A percentile compares a stretch with the other conserved stretches of the same genome.
Conservation (phyloP, 2,888 invertebrate genomes). For the Netelia inedita region DNA sequence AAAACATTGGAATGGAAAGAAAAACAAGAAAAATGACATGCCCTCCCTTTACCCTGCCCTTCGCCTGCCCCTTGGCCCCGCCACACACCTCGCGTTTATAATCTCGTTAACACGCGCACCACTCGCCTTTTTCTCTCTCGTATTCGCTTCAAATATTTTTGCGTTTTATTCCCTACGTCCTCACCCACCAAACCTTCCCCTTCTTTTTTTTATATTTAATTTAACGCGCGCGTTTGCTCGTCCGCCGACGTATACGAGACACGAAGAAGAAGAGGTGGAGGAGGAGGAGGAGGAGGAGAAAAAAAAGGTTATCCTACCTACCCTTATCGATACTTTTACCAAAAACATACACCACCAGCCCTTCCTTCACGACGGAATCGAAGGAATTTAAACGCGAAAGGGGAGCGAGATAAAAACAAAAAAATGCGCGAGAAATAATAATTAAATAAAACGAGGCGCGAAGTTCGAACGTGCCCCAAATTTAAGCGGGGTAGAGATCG, state of each 20-base stretch:
- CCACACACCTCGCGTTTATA: conserved; percentile 49
- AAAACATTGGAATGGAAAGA: conserved; percentile 57
- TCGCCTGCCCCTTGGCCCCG: background rate
- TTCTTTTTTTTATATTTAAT: conserved; percentile 32
- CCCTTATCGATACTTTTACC: conserved; percentile 45
- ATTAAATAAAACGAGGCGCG: too few relatives aligned
- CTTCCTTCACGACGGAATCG: conserved; percentile 31
- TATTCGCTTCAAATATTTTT: conserved; percentile 56
- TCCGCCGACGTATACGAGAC: conserved; percentile 6
- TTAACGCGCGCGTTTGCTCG: conserved; percentile 40
- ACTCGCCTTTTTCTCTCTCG: conserved; percentile 70
- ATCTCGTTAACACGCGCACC: conserved; percentile 21
- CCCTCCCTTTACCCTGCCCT: conserved; percentile 60
- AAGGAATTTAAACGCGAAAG: conserved; percentile 28
- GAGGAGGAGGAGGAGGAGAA: background rate
- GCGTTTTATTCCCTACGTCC: conserved; percentile 4
- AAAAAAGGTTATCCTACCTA: conserved; percentile 32
- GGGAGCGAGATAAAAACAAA: conserved; percentile 15
- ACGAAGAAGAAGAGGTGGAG: conserved; percentile 15
- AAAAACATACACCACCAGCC: background rate
- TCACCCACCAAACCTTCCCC: conserved; percentile 19
- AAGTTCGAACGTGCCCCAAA: background rate
- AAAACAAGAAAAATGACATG: conserved; percentile 25
- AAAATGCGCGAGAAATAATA: conserved; percentile 22
- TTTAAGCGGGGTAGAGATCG: background rate